Base-by-base conservation (phyloP, 2,113 vertebrate species). In the Xyrauchen texanus region DNA sequence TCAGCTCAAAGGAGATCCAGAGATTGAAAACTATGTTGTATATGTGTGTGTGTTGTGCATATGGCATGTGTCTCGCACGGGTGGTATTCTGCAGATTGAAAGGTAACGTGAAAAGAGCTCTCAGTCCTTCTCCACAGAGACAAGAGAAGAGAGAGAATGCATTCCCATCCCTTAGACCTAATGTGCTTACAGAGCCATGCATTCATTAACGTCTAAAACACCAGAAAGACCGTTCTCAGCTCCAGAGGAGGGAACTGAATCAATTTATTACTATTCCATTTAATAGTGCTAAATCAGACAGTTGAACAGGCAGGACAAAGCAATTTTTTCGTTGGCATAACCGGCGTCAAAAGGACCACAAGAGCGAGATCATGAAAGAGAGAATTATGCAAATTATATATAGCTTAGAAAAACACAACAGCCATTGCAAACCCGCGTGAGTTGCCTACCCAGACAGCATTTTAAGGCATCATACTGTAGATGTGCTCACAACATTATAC, bases 191-290 rank as follows among this genome's bases (percentile, higher is more conserved):
- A 61, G 61, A 71, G 61, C 16, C 70, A 69, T 75, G 65, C 81
- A 70, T 79, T 83, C 49, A 79, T 83, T 83, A 83, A 68, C 16
- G 70, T 46, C 60, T 76, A 79, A 83, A 79, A 79, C 71, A 70
- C 51, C 66, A 65, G 51, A 79, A 69, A 79, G 16, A 44, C 71
- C 58, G 63, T 78, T 55, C 55, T 64, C 76, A 63, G 49, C 49
- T 64, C 57, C 62, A 79, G 8, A 52, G 60, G 69, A 42, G 42
- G 6, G 47, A 79, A 70, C 49, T 12, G 58, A 65, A 53, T 45
- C 77, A 57, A 75, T 69, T 73, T 5, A 78, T 55, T 70, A 61
- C 55, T 70, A 64, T 65, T 83, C 55, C 52, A 52, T 76, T 77
- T 79, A 79, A 76, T 80, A 64, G 82, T 65, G 77, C 80, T 77